Base-by-base conservation (phyloP, 2,888 invertebrate genomes). In the Polyploca ridens region DNA sequence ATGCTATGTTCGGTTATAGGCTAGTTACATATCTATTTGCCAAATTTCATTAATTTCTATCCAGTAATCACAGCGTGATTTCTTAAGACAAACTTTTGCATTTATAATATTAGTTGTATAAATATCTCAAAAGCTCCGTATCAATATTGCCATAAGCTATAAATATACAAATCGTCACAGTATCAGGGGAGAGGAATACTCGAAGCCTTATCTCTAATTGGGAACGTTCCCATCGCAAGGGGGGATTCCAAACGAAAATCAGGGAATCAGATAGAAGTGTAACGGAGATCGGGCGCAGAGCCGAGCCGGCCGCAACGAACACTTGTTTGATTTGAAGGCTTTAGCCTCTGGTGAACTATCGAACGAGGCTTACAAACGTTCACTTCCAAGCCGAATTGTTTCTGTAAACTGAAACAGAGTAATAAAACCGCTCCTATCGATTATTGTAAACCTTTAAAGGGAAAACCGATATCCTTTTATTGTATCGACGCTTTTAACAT, bases 321-420 rank as follows among this genome's bases (percentile, higher is more conserved):
- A 86, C 88, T 87, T 88, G 87, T 87, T 88, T 85, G 87, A 86
- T 85, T 86, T 84, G 82, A 79, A 81, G 82, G 83, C 76, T 83
- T 83, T 80, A 70, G 69, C 68, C 70, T 70, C 68, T 69, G 66
- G 74, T 70, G 72, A 72, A 67, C 71, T 73, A 70, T 73, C 69
- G 72, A 71, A 71, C 74, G 69, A 71, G 71, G 81, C 84, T 86
- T 82, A 82, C 79, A 75, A 71, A 68, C 75, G 83, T 79, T 85
- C 83, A 79, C 79, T 83, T 83, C 76, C 77, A 78, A 75, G 72
- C 76, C 67, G 71, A 71, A 69, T 75, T 72, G 71, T 74, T 75
- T 74, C 73, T 70, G 74, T 69, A 66, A 68, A 70, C 70, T 69
- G 64, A 63, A 66, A 69, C 68, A 59, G 66, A 65, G 69, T 65